phyloP scores from a whole-genome alignment of 2,888 invertebrate genomes.

The Eupithecia dodoneata region DNA sequence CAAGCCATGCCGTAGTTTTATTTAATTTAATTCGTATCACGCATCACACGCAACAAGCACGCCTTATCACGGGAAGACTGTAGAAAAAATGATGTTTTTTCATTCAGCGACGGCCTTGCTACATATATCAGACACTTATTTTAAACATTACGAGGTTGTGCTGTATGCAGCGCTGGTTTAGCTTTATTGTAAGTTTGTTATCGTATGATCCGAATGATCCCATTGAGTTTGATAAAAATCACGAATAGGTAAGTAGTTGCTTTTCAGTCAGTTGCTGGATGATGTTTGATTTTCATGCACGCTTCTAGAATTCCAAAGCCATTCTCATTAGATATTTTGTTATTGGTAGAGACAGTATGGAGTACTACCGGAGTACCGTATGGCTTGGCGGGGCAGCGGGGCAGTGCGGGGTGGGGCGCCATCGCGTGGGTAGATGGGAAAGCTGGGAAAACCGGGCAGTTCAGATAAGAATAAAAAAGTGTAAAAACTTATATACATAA shows the following conservation, averaged over 20 bases:
- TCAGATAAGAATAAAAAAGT: too few relatives aligned
- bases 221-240: constrained; percentile 49
- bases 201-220: constrained; percentile 57
- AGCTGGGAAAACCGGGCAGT: too few relatives aligned
- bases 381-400: too few relatives aligned
- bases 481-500: too few relatives aligned
- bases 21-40: constrained; percentile 33
- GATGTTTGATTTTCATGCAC: constrained; percentile 10
- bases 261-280: constrained; percentile 16
- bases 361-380: too few relatives aligned
- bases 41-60: constrained; percentile 46
- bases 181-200: constrained; percentile 45
- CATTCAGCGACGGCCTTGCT: constrained; percentile 52
- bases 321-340: neutral
- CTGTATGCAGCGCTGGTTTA: constrained; percentile 51
- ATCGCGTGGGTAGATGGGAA: too few relatives aligned
- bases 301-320: neutral
- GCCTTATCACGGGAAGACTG: constrained; percentile 45
- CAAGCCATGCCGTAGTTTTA: constrained; percentile 9
- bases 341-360: neutral
- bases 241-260: constrained; percentile 33
- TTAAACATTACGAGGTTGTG: constrained; percentile 41
- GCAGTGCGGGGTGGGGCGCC: too few relatives aligned
- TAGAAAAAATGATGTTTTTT: constrained; percentile 41
- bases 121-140: constrained; percentile 41